A percentile compares a stretch with the other conserved stretches of the same genome.
Evolutionary conservation across 2,797 vertebrate genomes (phyloP).

Genomic region (Pangasius macronema): DNA sequence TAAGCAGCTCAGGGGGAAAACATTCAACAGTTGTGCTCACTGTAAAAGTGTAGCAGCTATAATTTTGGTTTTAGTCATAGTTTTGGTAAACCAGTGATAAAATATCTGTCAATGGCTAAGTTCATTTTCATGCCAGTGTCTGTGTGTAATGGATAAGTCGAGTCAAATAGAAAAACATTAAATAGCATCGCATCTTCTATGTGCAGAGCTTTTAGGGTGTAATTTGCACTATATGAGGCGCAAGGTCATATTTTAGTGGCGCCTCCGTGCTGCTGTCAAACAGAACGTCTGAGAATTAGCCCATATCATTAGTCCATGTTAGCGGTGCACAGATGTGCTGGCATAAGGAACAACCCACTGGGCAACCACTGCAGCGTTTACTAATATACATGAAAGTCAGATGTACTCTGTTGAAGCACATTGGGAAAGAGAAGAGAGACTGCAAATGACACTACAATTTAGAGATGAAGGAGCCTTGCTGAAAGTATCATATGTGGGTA

Average conservation of each 20-base stretch:
- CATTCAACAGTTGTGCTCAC: background rate
- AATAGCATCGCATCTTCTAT: background rate
- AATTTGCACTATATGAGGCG: background rate
- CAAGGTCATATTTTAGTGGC: conserved; percentile 16
- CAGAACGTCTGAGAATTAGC: background rate
- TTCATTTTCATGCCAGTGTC: conserved; percentile 13
- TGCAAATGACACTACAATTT: background rate
- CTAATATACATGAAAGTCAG: background rate
- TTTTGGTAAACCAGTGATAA: conserved; percentile 2
- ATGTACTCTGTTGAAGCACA: background rate
- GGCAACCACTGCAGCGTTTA: conserved; percentile 13
- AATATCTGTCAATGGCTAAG: background rate
- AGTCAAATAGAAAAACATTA: background rate
- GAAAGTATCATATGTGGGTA: background rate
- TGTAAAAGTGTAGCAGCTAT: background rate
- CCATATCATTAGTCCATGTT: conserved; percentile 20
- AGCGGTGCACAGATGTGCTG: conserved; percentile 3
- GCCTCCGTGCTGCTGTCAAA: conserved; percentile 3
- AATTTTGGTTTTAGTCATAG: background rate
- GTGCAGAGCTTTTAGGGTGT: background rate
- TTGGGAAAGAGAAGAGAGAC: background rate
- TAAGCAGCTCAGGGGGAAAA: background rate
- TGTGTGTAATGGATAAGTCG: background rate
- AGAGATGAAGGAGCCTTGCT: background rate
- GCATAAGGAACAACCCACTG: conserved; percentile 7